phyloP scores from a whole-genome alignment of 2,113 vertebrate genomes.

The Tyto alba region DNA sequence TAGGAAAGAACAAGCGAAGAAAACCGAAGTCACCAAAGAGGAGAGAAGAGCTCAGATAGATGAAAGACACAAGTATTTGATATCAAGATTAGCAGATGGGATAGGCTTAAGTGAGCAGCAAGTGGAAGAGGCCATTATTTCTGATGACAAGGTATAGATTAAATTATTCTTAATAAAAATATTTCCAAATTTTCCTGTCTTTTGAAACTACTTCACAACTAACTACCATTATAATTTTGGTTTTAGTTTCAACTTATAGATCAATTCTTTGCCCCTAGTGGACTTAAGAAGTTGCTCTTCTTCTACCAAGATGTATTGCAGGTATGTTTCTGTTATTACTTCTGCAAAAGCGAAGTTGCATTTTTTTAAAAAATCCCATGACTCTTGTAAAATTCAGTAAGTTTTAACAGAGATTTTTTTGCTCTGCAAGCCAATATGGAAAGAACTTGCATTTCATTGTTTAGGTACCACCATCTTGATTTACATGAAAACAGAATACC shows the following conservation, averaged over 20 bases:
- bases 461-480: neutral
- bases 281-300: constrained; percentile 79
- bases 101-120: constrained; percentile 64
- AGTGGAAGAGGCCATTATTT: constrained; percentile 75
- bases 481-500: neutral
- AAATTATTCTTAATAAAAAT: neutral
- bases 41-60: constrained; percentile 75
- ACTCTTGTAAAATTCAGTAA: neutral
- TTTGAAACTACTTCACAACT: neutral
- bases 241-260: constrained; percentile 75
- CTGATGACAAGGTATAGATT: constrained; percentile 74
- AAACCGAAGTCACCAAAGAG: constrained; percentile 66
- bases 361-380: neutral
- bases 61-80: constrained; percentile 74
- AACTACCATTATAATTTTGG: neutral
- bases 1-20: constrained; percentile 71
- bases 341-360: neutral
- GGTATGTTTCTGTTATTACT: constrained; percentile 45
- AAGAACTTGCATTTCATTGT: neutral
- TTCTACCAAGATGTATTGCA: constrained; percentile 74
- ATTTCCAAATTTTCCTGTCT: neutral
- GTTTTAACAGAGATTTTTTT: neutral
- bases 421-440: neutral
- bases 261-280: constrained; percentile 75
- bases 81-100: constrained; percentile 67